Base-by-base conservation (phyloP, 2,888 invertebrate genomes). In the Sycophila texana region DNA sequence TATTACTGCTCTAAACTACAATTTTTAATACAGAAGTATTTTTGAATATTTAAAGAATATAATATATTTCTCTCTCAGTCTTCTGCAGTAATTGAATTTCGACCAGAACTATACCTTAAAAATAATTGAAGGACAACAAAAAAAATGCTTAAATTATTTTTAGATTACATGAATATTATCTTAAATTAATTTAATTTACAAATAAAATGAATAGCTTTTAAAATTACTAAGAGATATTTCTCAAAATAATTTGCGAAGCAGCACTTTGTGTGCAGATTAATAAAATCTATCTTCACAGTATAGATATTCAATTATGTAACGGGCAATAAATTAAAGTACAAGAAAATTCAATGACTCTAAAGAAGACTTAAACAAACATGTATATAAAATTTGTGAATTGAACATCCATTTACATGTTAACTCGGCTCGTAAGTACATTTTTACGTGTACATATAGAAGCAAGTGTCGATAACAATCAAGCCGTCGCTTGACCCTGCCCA, bases 381-480 rank as follows among this genome's bases (percentile, higher is more conserved):
- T 18, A 30, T 12, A 49, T 12, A 60, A 60, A 49, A 58, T 49
- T 58, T 39, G n/a, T 51, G n/a, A 61, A 49, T n/a, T 63, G n/a
- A n/a, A 63, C 47, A 63, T 18, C 18, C 39, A 30, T 20, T 7
- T 10, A 16, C 61, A 20, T n/a, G 49, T 16, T 20, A 16, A 20
- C 26, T 7, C 49, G 4, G 26, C 66, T 10, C 49, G 16, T 20
- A 18, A 16, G 47, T 53, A 12, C 39, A 39, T 39, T 39, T 39
- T 39, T 39, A 39, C 39, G 39, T 22, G 12, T 47, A 30, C 4
- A 20, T 18, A 58, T 58, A 30, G 51, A 16, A 13, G 67, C 16
- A 7, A 16, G 71, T 61, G 72, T 73, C 72, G 72, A 73, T 73
- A 63, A 63, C 61, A 73, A 73, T 73, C 72, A 61, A 63, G 53